Percentiles rank a stretch among this genome's conserved stretches.
Conservation (phyloP, 2,797 vertebrate species). For the Pangasius macronema region DNA sequence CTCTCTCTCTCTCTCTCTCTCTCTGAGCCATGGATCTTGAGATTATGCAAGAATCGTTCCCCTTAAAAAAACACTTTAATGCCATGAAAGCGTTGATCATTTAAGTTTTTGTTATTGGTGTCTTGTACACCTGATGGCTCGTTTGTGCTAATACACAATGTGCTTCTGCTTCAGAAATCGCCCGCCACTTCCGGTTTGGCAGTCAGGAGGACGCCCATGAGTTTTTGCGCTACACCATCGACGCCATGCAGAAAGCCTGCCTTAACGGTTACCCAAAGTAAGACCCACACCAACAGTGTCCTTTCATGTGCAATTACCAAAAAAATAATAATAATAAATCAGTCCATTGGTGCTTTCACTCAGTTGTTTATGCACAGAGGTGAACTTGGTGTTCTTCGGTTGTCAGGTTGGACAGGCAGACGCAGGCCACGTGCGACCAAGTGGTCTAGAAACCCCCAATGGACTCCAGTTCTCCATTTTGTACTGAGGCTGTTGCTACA, state of each 20-base stretch:
- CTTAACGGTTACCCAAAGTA: conserved; percentile 89
- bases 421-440: conserved; percentile 95
- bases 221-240: conserved; percentile 91
- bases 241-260: conserved; percentile 97
- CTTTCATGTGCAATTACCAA: not conserved
- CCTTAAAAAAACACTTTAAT: conserved; percentile 1
- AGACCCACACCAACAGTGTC: conserved; percentile 34
- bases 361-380: not conserved
- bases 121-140: not conserved
- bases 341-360: not conserved
- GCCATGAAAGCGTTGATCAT: not conserved
- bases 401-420: conserved; percentile 88
- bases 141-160: not conserved
- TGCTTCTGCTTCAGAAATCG: conserved; percentile 79
- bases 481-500: no score
- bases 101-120: not conserved
- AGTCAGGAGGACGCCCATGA: conserved; percentile 95
- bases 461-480: no score
- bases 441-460: no score
- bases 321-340: no score
- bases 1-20: conserved; percentile 26
- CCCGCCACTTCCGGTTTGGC: conserved; percentile 89
- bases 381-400: not conserved
- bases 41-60: not conserved
- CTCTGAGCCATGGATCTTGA: not conserved